Conservation (phyloP, 2,888 invertebrate species). For the Invenusta paracnida region DNA sequence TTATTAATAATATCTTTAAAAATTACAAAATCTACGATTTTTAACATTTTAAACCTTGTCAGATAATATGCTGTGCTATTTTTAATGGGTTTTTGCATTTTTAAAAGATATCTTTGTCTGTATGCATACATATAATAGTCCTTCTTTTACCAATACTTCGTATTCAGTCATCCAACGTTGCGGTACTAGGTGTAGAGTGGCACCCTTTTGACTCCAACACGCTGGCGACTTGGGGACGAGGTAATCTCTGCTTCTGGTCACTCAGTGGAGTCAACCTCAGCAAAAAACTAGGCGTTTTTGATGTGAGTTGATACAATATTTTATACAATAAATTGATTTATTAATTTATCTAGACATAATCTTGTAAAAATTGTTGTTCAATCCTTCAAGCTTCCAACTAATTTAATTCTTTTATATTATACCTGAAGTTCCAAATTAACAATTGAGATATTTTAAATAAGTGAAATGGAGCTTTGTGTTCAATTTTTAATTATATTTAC, state of each 20-base stretch:
- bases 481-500: too few relatives aligned
- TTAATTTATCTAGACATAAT: background rate
- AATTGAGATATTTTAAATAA: background rate
- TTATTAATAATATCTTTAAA: too few relatives aligned
- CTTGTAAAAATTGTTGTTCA: background rate
- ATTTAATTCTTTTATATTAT: too few relatives aligned
- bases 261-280: conserved; percentile 76
- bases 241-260: conserved; percentile 84
- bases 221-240: conserved; percentile 83
- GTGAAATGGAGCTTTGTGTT: background rate
- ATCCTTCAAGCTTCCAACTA: background rate
- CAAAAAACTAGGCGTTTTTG: conserved; percentile 81
- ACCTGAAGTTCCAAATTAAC: background rate
- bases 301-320: conserved; percentile 60
- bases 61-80: too few relatives aligned
- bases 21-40: too few relatives aligned
- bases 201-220: conserved; percentile 81
- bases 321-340: background rate
- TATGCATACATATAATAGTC: background rate
- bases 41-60: too few relatives aligned
- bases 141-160: conserved; percentile 10
- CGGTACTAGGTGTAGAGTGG: conserved; percentile 82
- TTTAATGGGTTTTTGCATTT: background rate
- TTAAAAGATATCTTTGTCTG: background rate
- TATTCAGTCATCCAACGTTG: conserved; percentile 79